Evolutionary conservation across 2,797 vertebrate genomes (phyloP).

Genomic region (Catamblyrhynchus diadema): DNA sequence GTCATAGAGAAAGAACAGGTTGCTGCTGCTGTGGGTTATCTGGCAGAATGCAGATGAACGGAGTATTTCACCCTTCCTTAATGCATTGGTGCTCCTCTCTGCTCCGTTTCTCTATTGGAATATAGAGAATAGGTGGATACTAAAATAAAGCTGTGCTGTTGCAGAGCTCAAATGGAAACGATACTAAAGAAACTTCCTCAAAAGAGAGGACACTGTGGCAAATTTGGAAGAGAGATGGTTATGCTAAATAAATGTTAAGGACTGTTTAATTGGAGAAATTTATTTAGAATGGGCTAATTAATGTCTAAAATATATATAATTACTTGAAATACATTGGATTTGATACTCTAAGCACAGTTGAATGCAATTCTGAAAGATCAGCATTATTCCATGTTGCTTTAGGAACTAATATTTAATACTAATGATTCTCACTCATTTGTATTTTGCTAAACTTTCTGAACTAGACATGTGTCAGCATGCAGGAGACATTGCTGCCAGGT

Average conservation of each 20-base stretch:
- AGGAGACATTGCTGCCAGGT: not conserved
- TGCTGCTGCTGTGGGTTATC: not conserved
- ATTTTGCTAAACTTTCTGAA: not conserved
- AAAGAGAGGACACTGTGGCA: not conserved
- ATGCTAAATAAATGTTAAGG: not conserved
- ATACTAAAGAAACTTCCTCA: not conserved
- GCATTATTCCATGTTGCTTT: not conserved
- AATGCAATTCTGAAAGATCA: not conserved
- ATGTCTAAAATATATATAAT: not conserved
- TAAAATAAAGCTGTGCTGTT: not conserved
- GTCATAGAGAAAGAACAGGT: not conserved
- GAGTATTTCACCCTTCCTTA: not conserved
- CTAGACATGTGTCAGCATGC: fast-evolving
- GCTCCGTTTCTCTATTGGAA: not conserved
- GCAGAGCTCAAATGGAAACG: not conserved
- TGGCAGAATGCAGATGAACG: not conserved
- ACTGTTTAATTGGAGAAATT: not conserved
- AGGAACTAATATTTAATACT: not conserved
- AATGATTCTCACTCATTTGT: not conserved
- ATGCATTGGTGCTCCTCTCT: not conserved
- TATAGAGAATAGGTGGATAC: not conserved
- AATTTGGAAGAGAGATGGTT: not conserved
- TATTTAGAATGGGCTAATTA: not conserved
- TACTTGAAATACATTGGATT: not conserved
- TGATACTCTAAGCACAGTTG: not conserved